Evolutionary conservation across 2,797 vertebrate genomes (phyloP), one percentile per base, ranked within the genome.

Genomic region (Sebastolobus alascanus): DNA sequence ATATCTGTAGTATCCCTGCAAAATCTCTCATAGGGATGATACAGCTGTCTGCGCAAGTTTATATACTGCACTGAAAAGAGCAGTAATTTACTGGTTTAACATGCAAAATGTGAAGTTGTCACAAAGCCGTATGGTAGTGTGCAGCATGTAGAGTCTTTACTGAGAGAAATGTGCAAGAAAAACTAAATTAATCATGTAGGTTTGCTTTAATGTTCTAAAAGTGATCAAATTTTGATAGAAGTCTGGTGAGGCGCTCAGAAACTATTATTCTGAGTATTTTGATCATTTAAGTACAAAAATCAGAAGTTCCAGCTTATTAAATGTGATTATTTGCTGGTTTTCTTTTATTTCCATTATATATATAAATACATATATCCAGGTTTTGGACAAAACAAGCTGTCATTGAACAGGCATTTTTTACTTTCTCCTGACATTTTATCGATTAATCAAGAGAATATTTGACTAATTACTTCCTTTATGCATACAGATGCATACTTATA

Each of bases 1-100:
- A 22, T 52, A 69, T 83, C 29, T 83, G 40, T 63, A 67, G 71
- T 14, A 1, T 81, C 8, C 2, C 31, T 74, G 81, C 35, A 11
- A 81, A 79, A 77, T 75, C 14, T 77, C 6, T 18, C 79, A 69
- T 2, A 40, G 16, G 7, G 13, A 65, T 61, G 68, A 31, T 33
- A 27, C 7, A 14, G 1, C 16, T 22, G 1, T 60, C 6, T 46
- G 6, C 31, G 2, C 12, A 12, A 4, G 2, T 10, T 4, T 13
- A 1, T 16, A 3, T 0, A 33, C 13, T 14, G 20, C 2, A 5
- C 18, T 27, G 2, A 27, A 20, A 69, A 16, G 5, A 20, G 4
- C 20, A 35, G 5, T 6, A 37, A 35, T 1, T 2, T 10, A 18
- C 4, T n/a, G 59, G 10, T 46, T 69, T 55, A 22, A 55, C 25